Evolutionary conservation across 2,888 invertebrate genomes (phyloP).

Genomic region (Cantharis lateralis): DNA sequence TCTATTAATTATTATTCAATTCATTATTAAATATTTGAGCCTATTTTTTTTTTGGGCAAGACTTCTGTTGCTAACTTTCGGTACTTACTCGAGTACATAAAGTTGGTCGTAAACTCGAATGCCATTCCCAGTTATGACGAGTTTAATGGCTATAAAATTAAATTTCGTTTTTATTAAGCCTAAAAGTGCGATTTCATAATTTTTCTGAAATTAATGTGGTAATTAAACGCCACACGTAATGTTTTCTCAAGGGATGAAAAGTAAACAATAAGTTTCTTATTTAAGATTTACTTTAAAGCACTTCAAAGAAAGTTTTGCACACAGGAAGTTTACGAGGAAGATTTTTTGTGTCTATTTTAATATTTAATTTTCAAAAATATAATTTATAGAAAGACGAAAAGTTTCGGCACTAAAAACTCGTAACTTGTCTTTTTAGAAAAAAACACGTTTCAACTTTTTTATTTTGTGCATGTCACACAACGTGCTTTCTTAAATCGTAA

Average conservation of each 20-base stretch:
- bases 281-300: neutral
- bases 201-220: neutral
- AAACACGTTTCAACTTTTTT: neutral
- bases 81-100: neutral
- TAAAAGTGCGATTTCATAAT: neutral
- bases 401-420: neutral
- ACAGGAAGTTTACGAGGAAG: neutral
- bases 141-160: neutral
- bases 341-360: neutral
- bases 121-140: neutral
- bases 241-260: neutral
- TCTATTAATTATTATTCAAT: neutral
- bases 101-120: neutral
- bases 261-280: neutral
- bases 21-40: neutral
- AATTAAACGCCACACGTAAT: neutral
- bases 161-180: neutral
- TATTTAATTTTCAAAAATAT: neutral
- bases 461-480: neutral
- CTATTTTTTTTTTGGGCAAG: neutral
- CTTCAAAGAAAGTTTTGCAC: neutral
- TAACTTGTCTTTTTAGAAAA: neutral
- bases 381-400: neutral
- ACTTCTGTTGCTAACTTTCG: neutral
- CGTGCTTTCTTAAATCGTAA: neutral